Conservation (phyloP, 2,113 vertebrate genomes). For the Motacilla tschutschensis region DNA sequence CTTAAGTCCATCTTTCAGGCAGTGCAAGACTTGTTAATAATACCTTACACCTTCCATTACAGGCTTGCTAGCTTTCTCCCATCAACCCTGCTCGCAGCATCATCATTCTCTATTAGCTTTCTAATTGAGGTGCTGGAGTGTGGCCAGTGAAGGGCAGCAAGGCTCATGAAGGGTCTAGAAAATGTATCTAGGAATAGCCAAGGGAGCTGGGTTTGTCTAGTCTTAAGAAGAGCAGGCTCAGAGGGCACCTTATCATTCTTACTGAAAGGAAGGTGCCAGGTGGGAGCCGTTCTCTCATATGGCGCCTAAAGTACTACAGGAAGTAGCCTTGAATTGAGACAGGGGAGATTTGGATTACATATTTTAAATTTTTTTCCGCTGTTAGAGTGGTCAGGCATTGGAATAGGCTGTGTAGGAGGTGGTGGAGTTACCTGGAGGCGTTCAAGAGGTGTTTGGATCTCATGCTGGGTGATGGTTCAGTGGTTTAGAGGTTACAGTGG, state of each 20-base stretch:
- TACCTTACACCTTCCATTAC: neutral
- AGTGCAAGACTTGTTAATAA: neutral
- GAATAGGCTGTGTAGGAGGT: neutral
- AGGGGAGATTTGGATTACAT: neutral
- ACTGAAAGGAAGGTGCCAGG: neutral
- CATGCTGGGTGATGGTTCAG: fast-evolving
- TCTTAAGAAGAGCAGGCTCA: neutral
- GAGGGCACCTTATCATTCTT: fast-evolving
- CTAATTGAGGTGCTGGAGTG: neutral
- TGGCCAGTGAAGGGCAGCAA: neutral
- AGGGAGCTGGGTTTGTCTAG: neutral
- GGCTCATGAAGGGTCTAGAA: neutral
- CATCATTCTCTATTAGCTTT: neutral
- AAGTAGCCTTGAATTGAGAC: neutral
- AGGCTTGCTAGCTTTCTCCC: neutral
- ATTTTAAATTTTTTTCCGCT: no score
- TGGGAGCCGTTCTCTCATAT: fast-evolving
- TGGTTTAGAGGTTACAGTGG: neutral
- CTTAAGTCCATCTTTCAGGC: neutral
- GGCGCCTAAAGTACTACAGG: neutral
- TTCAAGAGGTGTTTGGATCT: neutral
- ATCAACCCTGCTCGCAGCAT: fast-evolving
- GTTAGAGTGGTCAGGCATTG: neutral
- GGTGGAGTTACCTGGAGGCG: neutral
- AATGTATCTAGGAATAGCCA: neutral